A percentile compares a stretch with the other conserved stretches of the same genome.
Evolutionary conservation across 2,888 invertebrate species (phyloP).

Genomic region (Ganaspis brasiliensis): DNA sequence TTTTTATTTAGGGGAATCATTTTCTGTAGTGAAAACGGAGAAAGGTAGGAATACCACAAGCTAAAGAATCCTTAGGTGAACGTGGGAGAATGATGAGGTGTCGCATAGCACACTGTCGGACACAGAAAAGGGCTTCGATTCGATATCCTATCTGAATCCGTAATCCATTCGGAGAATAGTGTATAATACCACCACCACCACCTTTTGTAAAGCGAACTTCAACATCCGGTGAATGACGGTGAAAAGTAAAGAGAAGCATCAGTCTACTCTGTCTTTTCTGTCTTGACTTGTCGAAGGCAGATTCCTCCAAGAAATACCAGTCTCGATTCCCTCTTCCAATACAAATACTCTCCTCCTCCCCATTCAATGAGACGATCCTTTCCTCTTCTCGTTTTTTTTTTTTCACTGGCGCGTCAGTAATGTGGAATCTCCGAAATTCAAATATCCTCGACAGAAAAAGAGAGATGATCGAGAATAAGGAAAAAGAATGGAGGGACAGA

Average conservation of each 20-base stretch:
- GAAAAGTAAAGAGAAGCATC: constrained; percentile 45
- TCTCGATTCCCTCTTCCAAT: constrained; percentile 66
- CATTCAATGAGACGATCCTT: constrained; percentile 43
- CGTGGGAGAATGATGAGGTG: constrained; percentile 72
- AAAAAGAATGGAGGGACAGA: background rate
- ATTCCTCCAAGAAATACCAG: constrained; percentile 63
- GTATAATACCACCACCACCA: constrained; percentile 14
- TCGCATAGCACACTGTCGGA: constrained; percentile 62
- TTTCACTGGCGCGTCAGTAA: constrained; percentile 45
- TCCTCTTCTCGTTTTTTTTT: constrained; percentile 12
- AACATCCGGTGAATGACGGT: constrained; percentile 43
- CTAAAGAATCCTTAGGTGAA: constrained; percentile 54
- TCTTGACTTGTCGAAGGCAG: constrained; percentile 60
- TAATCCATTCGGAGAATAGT: constrained; percentile 72
- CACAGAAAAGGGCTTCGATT: constrained; percentile 61
- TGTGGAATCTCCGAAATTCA: constrained; percentile 63
- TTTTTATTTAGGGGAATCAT: background rate
- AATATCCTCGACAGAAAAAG: constrained; percentile 53
- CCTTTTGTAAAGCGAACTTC: background rate
- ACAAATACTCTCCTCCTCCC: constrained; percentile 61
- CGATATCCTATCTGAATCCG: constrained; percentile 74
- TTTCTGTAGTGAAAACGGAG: background rate
- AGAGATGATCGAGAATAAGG: constrained; percentile 2
- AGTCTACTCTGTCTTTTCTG: constrained; percentile 44
- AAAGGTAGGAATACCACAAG: constrained; percentile 33